These are phyloP conservation scores for Brachionus asplanchnoidis DNA, from an alignment of 1,140 invertebrate species.

Conservation along the genomic window DNA sequence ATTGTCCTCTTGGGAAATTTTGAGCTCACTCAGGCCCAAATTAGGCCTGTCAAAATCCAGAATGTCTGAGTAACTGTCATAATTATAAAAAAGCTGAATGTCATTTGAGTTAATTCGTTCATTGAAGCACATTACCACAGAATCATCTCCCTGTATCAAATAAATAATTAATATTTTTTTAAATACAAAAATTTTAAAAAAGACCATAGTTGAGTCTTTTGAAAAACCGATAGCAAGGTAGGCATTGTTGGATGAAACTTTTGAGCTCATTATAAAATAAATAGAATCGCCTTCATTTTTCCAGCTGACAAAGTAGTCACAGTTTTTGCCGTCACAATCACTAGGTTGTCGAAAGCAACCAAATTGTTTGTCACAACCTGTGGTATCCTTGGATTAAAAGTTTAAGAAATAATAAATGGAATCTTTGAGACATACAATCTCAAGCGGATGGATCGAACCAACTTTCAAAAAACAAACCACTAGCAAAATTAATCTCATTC, in stretches of 20 bases:
- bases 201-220: not conserved
- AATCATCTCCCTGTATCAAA: not conserved
- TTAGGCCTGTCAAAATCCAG: not conserved
- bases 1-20: not conserved
- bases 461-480: not conserved
- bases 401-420: not conserved
- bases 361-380: not conserved
- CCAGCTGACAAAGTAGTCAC: not conserved
- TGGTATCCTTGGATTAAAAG: not conserved
- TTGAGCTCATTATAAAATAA: not conserved
- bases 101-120: not conserved
- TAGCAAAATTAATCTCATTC: not conserved
- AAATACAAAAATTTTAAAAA: not conserved
- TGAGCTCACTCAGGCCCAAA: not conserved
- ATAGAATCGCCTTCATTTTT: not conserved
- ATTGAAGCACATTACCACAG: not conserved
- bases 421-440: not conserved
- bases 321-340: not conserved
- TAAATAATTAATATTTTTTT: not conserved
- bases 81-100: not conserved
- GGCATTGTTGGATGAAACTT: not conserved
- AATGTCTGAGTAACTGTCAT: not conserved
- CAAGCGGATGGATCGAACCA: not conserved
- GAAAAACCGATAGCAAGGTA: conserved; percentile 14
- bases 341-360: not conserved